Evolutionary conservation across 2,888 invertebrate species (phyloP), one percentile per base, ranked within the genome.

Genomic region (Heteropelma amictum): DNA sequence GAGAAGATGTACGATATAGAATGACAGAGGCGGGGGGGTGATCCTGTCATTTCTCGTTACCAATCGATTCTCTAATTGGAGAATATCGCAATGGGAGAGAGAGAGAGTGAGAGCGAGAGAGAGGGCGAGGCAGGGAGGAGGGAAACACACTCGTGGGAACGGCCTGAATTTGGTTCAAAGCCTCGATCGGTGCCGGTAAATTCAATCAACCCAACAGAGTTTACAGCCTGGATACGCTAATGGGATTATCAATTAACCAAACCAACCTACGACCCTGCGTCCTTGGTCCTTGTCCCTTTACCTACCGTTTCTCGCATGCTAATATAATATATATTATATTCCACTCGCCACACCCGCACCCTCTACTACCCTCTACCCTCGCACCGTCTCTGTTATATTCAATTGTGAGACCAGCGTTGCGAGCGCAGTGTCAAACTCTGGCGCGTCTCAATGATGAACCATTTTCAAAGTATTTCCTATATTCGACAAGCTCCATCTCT

Each of bases 211-310:
- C 28, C 71, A 64, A 76, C 77, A 51, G 69, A 74, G 74, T 76
- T 79, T 77, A 77, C 76, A 72, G 72, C 71, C 69, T 71, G 70
- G 75, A 75, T 72, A 63, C 77, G 49, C 58, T 77, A 80, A 78
- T 78, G 74, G 77, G 69, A 78, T 80, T 80, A 80, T 73, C 76
- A 78, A 79, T 78, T 77, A 79, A 73, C 76, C 74, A 72, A 38
- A 54, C 67, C 68, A 58, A 73, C 47, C 47, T 71, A 67, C 53
- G 72, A 64, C 38, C 68, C 14, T 10, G 61, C 61, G 60, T 64
- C 38, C 28, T 47, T 61, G 61, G 61, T 21, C 61, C 45, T 60
- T 10, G 45, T 17, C 19, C 19, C 45, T 61, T 8, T 23, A 28
- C 7, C 23, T 33, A 33, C 21, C 47, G 45, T 1, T 33, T 61